These are phyloP conservation scores for Ovis aries DNA, from an alignment of 2,113 vertebrate species.

Conservation along the genomic window DNA sequence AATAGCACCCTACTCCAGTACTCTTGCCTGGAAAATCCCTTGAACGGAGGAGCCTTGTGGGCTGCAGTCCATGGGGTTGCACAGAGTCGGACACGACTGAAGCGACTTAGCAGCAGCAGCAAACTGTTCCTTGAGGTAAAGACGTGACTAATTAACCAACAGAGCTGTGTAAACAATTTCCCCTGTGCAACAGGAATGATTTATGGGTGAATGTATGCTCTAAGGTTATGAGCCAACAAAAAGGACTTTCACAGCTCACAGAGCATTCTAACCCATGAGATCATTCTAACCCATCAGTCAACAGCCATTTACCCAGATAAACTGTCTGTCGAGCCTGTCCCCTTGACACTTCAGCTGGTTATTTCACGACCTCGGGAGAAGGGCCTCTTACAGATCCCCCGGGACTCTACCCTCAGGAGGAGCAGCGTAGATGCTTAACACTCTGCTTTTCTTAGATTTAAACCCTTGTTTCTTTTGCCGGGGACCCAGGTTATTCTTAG, in stretches of 20 bases:
- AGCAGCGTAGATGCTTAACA: rapidly evolving
- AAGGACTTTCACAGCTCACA: rapidly evolving
- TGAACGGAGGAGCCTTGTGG: too few species aligned
- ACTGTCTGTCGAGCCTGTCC: rapidly evolving
- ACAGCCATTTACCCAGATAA: rapidly evolving
- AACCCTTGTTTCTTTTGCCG: neutral
- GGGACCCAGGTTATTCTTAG: too few species aligned
- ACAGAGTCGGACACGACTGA: too few species aligned
- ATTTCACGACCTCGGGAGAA: rapidly evolving
- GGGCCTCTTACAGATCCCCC: neutral
- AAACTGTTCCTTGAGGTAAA: too few species aligned
- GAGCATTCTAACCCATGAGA: neutral
- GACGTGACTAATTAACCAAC: neutral
- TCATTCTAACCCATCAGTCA: neutral
- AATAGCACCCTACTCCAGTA: too few species aligned
- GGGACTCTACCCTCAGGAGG: rapidly evolving
- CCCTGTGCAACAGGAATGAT: rapidly evolving
- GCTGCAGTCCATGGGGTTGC: too few species aligned
- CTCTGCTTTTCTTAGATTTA: too few species aligned
- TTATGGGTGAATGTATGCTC: rapidly evolving
- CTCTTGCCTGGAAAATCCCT: too few species aligned
- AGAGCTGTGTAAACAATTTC: neutral
- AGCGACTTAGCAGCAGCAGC: too few species aligned
- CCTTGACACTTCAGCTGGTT: rapidly evolving
- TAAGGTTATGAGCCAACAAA: too few species aligned